Evolutionary conservation across 2,797 vertebrate genomes (phyloP), one percentile per base, ranked within the genome.

Genomic region (Hozukius guyotensis): DNA sequence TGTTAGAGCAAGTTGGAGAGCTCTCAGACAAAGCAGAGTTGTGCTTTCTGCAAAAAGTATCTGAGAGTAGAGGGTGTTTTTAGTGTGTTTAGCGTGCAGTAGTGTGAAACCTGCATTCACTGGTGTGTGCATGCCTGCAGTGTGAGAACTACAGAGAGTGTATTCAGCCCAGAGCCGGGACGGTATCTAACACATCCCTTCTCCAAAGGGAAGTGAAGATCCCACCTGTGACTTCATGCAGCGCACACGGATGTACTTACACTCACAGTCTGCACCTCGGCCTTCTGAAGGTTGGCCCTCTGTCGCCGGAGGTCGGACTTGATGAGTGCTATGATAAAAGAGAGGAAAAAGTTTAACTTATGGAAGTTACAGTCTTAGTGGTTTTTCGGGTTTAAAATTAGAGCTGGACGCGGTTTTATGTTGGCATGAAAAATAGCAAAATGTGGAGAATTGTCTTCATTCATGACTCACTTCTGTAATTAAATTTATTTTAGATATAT

Each of bases 281-380:
- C 8, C 80, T 86, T 79, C 4, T 62, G 71, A 24, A 80, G 84
- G 94, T 97, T 98, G 82, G 97, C 97, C 78, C 90, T 96, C 81
- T 97, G 98, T 80, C 98, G 96, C 74, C 96, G 94, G 27, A 99
- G 97, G 78, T 99, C 97, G 3, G 97, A 93, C 92, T 96, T 97
- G 89, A 99, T 98, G 69, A 98, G 94, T 59, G 87, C 98, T 99
- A 92, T 31, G n/a, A 85, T 31, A n/a, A 76, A 78, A 31, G 20
- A 42, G 12, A 53, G 3, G 0, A 34, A 20, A 63, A 67, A 16
- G 32, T 2, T 73, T 27, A 11, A 20, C 12, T 31, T 4, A 24
- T 2, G 3, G 1, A 12, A 16, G 22, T 22, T 27, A 8, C 14
- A 2, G 8, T 20, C 6, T 18, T 16, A 3, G 32, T 49, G n/a